Conservation (phyloP, 2,113 vertebrate species). For the Ciconia stormi region DNA sequence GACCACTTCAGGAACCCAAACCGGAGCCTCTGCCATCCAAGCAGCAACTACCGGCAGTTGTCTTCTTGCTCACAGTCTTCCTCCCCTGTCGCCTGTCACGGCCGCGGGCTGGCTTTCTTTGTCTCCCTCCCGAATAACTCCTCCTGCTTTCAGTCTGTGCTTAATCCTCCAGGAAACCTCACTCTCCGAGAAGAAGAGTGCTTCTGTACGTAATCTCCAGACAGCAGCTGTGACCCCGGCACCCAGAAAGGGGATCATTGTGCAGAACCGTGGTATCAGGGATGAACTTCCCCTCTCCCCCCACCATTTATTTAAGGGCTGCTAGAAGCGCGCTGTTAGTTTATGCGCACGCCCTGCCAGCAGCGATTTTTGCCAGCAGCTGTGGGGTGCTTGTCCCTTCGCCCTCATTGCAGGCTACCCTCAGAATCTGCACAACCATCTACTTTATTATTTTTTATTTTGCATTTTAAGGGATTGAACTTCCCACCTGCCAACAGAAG, state of each 20-base stretch:
- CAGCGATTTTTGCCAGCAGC: conserved; percentile 2
- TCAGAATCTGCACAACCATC: neutral
- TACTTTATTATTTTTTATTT: conserved; percentile 14
- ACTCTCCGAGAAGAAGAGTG: conserved; percentile 44
- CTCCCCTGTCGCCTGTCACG: neutral
- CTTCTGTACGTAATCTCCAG: conserved; percentile 64
- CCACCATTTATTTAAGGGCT: neutral
- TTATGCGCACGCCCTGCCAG: neutral
- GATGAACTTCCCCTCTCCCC: conserved; percentile 54
- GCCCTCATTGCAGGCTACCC: neutral
- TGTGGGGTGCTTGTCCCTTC: conserved; percentile 1
- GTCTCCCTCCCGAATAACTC: neutral
- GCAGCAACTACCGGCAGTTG: neutral
- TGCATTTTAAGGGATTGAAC: neutral
- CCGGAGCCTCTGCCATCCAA: neutral
- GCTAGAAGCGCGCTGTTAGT: neutral
- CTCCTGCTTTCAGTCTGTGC: conserved; percentile 36
- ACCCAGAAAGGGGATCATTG: conserved; percentile 61
- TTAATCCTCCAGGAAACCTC: conserved; percentile 64
- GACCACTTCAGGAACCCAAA: neutral
- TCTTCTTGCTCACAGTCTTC: neutral
- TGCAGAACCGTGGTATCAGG: neutral
- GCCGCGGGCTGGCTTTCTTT: neutral
- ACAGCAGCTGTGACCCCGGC: conserved; percentile 59
- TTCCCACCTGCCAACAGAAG: conserved; percentile 54